Evolutionary conservation across 2,113 vertebrate genomes (phyloP).

Genomic region (Hippocampus comes): DNA sequence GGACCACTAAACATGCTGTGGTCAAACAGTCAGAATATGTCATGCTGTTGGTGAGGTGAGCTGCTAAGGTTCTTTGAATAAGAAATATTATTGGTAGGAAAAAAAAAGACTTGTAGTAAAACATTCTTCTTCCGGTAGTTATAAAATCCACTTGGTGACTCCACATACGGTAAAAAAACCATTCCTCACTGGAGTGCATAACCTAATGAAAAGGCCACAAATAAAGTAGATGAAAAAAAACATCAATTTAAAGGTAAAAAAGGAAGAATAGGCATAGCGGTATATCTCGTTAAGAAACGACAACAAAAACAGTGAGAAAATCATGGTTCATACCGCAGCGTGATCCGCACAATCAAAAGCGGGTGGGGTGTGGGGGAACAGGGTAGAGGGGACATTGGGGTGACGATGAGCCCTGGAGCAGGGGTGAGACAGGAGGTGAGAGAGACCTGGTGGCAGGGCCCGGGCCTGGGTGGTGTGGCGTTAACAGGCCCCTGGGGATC

Average conservation of each 20-base stretch:
- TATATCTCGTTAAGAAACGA: conserved; percentile 28
- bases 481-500: conserved; percentile 94
- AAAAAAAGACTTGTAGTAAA: conserved; percentile 75
- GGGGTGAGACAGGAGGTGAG: conserved; percentile 74
- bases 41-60: neutral
- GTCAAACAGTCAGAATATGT: conserved; percentile 10
- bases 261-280: neutral
- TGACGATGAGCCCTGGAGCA: conserved; percentile 76
- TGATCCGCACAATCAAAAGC: conserved; percentile 53
- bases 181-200: conserved; percentile 76
- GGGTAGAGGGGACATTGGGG: conserved; percentile 64
- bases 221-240: neutral
- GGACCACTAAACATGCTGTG: conserved; percentile 20
- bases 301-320: conserved; percentile 35
- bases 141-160: conserved; percentile 90
- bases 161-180: conserved; percentile 35
- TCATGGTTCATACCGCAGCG: conserved; percentile 36
- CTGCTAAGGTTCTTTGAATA: conserved; percentile 68
- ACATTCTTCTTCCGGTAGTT: conserved; percentile 86
- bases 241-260: neutral
- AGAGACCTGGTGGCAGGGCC: conserved; percentile 72
- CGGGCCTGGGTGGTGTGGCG: conserved; percentile 82
- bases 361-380: conserved; percentile 12
- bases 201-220: conserved; percentile 74
- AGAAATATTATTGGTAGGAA: conserved; percentile 85